phyloP scores from a whole-genome alignment of 2,888 invertebrate species.

The Cosmorhoe ocellata region DNA sequence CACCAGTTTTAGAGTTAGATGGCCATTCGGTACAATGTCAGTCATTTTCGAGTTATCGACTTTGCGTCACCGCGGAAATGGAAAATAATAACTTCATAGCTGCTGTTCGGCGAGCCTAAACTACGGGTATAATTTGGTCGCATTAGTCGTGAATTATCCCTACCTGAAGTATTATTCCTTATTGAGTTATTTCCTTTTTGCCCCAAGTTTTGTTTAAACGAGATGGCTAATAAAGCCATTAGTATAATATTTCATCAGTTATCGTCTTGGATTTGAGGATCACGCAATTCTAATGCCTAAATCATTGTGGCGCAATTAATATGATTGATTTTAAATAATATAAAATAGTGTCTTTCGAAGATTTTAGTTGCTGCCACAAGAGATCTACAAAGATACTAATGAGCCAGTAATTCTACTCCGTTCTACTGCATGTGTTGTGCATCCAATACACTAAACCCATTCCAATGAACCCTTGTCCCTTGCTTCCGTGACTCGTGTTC shows the following conservation, averaged over 20 bases:
- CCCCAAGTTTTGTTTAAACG: constrained; percentile 15
- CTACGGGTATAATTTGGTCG: constrained; percentile 72
- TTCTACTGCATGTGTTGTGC: constrained; percentile 56
- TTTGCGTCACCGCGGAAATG: constrained; percentile 73
- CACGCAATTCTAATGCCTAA: too few relatives aligned
- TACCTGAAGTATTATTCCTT: constrained; percentile 50
- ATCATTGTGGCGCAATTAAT: too few relatives aligned
- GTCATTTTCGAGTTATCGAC: constrained; percentile 82
- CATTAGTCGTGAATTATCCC: constrained; percentile 68
- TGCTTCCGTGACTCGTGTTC: constrained; percentile 67
- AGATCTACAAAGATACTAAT: too few relatives aligned
- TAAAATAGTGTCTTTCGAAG: too few relatives aligned
- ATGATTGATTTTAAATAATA: too few relatives aligned
- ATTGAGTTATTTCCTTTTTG: constrained; percentile 40
- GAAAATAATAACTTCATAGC: constrained; percentile 80
- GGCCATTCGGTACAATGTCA: constrained; percentile 65
- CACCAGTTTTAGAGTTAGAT: constrained; percentile 74
- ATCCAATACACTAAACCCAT: constrained; percentile 49
- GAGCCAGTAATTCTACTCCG: not conserved
- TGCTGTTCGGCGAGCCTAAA: constrained; percentile 38
- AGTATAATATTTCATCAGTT: not conserved
- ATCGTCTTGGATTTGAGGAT: too few relatives aligned
- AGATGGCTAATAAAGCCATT: constrained; percentile 9
- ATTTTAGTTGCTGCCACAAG: too few relatives aligned
- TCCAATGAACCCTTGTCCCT: constrained; percentile 71